phyloP scores from a whole-genome alignment of 2,797 vertebrate genomes.

The Rousettus madagascariensis region DNA sequence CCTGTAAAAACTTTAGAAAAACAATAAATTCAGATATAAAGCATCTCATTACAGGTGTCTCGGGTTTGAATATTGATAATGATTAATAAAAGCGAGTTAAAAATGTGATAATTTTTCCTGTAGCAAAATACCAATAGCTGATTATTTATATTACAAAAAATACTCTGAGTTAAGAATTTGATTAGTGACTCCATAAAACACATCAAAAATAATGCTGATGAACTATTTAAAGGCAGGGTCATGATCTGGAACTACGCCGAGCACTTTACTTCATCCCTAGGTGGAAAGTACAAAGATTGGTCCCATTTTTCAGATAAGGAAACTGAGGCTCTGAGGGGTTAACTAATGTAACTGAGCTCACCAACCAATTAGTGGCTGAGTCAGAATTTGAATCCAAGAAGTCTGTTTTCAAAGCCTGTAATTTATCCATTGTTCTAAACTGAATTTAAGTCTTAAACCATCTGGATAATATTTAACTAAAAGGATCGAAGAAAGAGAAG shows the following conservation, averaged over 20 bases:
- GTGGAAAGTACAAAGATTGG: not conserved
- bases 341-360: not conserved
- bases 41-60: not conserved
- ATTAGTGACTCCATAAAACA: not conserved
- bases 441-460: not conserved
- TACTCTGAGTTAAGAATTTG: not conserved
- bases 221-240: not conserved
- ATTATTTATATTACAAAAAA: not conserved
- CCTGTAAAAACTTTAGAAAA: not conserved
- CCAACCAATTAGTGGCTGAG: not conserved
- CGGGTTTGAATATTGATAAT: not conserved
- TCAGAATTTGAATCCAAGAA: not conserved
- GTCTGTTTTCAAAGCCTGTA: not conserved
- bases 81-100: not conserved
- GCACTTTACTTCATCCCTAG: not conserved
- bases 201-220: not conserved
- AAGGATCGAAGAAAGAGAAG: not conserved
- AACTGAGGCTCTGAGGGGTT: not conserved
- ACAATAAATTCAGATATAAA: not conserved
- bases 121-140: not conserved
- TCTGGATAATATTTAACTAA: not conserved
- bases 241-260: not conserved
- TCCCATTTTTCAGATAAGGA: not conserved
- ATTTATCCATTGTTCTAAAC: not conserved
- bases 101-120: not conserved